Evolutionary conservation across 1,140 invertebrate species (phyloP).

Genomic region (Vanessa atalanta): DNA sequence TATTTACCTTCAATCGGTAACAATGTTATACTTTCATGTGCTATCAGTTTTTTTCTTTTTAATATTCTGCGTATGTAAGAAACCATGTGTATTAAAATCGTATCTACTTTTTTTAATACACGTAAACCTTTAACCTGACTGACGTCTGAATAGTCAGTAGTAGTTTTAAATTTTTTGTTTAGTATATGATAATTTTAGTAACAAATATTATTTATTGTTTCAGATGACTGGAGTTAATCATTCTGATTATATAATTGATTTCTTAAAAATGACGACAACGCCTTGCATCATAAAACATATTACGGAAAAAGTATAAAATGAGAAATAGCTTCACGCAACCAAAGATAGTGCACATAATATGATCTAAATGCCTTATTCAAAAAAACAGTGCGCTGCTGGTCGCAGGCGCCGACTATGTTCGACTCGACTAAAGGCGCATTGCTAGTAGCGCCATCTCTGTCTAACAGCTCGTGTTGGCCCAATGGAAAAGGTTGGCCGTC

Average conservation of each 20-base stretch:
- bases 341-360: conserved; percentile 32
- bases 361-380: conserved; percentile 78
- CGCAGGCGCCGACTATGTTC: conserved; percentile 79
- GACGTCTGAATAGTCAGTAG: too few species aligned
- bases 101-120: too few species aligned
- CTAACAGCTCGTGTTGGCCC: conserved; percentile 90
- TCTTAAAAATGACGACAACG: background rate
- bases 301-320: background rate
- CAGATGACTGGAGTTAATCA: conserved; percentile 3
- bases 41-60: too few species aligned
- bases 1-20: too few species aligned
- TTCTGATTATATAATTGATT: background rate
- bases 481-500: conserved; percentile 82
- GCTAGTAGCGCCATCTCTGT: conserved; percentile 87
- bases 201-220: conserved; percentile 4
- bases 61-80: too few species aligned
- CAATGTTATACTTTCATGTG: too few species aligned
- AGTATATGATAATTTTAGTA: too few species aligned
- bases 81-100: too few species aligned
- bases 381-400: conserved; percentile 65
- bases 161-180: too few species aligned
- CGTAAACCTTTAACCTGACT: too few species aligned
- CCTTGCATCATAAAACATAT: background rate
- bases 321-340: conserved; percentile 41
- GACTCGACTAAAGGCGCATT: conserved; percentile 82